Base-by-base conservation (phyloP, 2,888 invertebrate genomes). In the Gandaritis pyraliata region DNA sequence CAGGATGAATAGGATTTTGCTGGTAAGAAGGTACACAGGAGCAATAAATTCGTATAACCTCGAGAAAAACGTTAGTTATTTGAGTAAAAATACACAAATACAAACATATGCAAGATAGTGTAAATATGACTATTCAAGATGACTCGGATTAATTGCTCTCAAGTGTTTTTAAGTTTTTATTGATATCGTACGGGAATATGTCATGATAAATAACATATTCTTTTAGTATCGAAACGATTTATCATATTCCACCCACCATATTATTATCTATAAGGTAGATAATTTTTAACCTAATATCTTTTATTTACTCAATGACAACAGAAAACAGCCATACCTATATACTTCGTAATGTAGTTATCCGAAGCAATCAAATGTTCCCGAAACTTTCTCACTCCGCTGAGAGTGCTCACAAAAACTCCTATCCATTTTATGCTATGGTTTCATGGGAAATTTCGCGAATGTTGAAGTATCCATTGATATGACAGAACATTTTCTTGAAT, bases 1-100 rank as follows among this genome's bases (percentile, higher is more conserved):
- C 64, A 82, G 90, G 70, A 70, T 88, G 51, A 91, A 91, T 70
- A 78, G 87, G 62, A 82, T 90, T 66, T 72, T 90, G 30, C 74
- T 88, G 73, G 90, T 90, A 71, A 85, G 86, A 33, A 33, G 6
- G 6, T 29, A 29, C 29, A 29, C 29, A n/a, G n/a, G n/a, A n/a
- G n/a, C n/a, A n/a, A n/a, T n/a, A n/a, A n/a, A n/a, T n/a, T n/a
- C n/a, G n/a, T n/a, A n/a, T n/a, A n/a, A n/a, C n/a, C n/a, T n/a
- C n/a, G n/a, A n/a, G n/a, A n/a, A n/a, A n/a, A n/a, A n/a, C n/a
- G n/a, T n/a, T n/a, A n/a, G n/a, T n/a, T n/a, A n/a, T 29, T 29
- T 29, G 29, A 29, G 29, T 29, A 6, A 29, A 30, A 30, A 30
- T 23, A 23, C 23, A 23, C 4, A 23, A 4, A 23, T 2, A 23